Percentiles rank a stretch among this genome's conserved stretches.
phyloP scores from a whole-genome alignment of 2,888 invertebrate genomes.

The Cheilosia pagana region DNA sequence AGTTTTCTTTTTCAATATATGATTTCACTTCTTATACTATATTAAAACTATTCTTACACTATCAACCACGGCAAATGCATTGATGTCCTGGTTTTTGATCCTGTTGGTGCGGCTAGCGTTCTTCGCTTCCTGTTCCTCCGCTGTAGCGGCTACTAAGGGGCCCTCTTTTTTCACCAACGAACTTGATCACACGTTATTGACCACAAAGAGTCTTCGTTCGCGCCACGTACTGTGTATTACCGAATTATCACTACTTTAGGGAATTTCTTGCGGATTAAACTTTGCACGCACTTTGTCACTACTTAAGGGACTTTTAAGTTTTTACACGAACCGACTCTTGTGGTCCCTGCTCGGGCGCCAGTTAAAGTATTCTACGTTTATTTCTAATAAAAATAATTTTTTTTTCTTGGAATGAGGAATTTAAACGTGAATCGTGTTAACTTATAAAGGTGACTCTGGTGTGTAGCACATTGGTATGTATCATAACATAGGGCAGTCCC shows the following conservation, averaged over 20 bases:
- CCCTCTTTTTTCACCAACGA: neutral
- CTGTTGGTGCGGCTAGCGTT: neutral
- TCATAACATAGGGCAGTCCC: slow-evolving; percentile 8
- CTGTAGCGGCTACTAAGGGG: neutral
- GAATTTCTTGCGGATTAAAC: neutral
- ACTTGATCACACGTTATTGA: neutral
- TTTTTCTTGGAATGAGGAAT: too few species aligned
- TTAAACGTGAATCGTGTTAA: too few species aligned
- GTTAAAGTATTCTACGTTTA: neutral
- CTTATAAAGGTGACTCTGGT: too few species aligned
- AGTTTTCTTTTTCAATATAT: too few species aligned
- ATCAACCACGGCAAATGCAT: too few species aligned
- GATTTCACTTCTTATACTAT: too few species aligned
- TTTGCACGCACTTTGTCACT: neutral
- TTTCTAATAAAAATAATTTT: too few species aligned
- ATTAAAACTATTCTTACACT: too few species aligned
- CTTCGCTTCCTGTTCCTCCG: neutral
- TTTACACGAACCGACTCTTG: slow-evolving; percentile 1
- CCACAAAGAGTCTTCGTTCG: neutral
- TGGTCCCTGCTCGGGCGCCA: neutral
- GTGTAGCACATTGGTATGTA: too few species aligned
- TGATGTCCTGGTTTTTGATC: too few species aligned
- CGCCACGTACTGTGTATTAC: neutral
- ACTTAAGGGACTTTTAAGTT: neutral
- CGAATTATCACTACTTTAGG: slow-evolving; percentile 1